Evolutionary conservation across 2,113 vertebrate species (phyloP), one percentile per base, ranked within the genome.

Genomic region (Chrysemys picta): DNA sequence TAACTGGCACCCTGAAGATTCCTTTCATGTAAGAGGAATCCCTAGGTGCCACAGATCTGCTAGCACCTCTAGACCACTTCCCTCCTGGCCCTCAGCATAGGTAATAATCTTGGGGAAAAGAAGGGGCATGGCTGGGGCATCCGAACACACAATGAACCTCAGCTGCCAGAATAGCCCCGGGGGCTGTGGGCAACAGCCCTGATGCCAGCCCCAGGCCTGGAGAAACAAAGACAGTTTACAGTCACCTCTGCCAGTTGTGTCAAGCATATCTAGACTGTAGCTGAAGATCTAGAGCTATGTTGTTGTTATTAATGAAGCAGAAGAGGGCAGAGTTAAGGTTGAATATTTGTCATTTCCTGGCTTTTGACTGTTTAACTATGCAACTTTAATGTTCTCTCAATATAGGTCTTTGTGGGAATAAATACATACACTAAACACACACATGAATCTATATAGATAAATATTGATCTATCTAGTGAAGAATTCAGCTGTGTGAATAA

Each of bases 401-500:
- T 91, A 95, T 88, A 80, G 80, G 94, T 89, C 94, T 95, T 94
- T 95, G 93, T 94, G 85, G n/a, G 91, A 89, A 96, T 96, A 97
- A 96, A 97, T 96, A 97, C 94, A 96, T 94, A 96, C 84, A 88
- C 88, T 95, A 94, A 85, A 92, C 87, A 93, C 88, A 95, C 88
- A 96, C 72, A 96, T 85, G 96, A 96, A 96, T 95, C 96, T 88
- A 91, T 93, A 95, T 69, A 72, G 8, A 38, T 17, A 97, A 96
- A 96, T 96, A 96, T 19, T 0, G 92, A 88, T 96, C 93, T 95
- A 95, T 95, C 95, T 96, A 89, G 81, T 88, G 95, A 88, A 96
- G 96, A 96, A 97, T 95, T 94, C 96, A 97, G 95, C 94, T 97
- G 96, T 95, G 80, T 87, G 96, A 96, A 69, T 94, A 94, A 87